These are phyloP conservation scores for Calcarius lapponicus DNA, from an alignment of 2,797 vertebrate species.

Conservation along the genomic window DNA sequence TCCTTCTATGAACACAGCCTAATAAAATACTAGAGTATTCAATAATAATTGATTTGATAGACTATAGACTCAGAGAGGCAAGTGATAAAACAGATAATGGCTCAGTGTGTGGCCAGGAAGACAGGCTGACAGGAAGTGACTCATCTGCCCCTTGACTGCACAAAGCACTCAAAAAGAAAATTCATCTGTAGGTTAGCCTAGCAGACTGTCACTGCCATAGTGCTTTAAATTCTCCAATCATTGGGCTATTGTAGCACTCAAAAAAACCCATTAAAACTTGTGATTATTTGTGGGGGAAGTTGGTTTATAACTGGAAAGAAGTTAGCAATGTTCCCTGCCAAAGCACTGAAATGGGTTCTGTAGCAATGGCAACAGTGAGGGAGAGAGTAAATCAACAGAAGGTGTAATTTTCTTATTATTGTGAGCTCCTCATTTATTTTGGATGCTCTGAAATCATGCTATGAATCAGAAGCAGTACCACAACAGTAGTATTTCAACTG, in stretches of 20 bases:
- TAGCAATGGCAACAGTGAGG: not conserved
- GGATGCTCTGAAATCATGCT: not conserved
- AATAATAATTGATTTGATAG: not conserved
- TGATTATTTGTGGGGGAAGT: not conserved
- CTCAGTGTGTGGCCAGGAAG: not conserved
- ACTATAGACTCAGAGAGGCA: not conserved
- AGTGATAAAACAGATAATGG: not conserved
- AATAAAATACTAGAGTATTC: not conserved
- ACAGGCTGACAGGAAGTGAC: not conserved
- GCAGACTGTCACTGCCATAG: not conserved
- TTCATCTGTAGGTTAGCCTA: not conserved
- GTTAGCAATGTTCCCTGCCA: not conserved
- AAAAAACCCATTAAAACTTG: not conserved
- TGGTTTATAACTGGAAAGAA: not conserved
- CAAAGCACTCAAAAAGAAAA: not conserved
- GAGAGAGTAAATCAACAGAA: not conserved
- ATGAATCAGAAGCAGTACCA: not conserved
- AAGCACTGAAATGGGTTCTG: not conserved
- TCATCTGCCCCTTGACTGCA: not conserved
- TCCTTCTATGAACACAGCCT: not conserved
- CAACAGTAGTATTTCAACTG: not conserved
- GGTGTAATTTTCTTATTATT: not conserved
- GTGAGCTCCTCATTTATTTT: not conserved
- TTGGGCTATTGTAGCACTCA: not conserved
- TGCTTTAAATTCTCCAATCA: not conserved